phyloP scores from a whole-genome alignment of 2,113 vertebrate genomes.

The Ophiodon elongatus region DNA sequence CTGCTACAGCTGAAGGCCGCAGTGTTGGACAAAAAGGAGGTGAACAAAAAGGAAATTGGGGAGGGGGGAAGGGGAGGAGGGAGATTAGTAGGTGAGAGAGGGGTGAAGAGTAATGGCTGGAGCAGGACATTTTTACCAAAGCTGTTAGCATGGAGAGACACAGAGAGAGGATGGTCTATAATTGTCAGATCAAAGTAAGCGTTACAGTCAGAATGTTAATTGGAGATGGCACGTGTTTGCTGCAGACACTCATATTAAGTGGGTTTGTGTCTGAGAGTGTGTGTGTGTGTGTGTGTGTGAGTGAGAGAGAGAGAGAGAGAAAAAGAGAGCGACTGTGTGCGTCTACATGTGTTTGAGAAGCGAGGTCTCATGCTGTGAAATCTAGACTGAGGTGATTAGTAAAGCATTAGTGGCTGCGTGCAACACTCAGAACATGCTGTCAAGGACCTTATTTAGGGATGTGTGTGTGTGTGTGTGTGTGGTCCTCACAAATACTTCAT shows the following conservation, averaged over 20 bases:
- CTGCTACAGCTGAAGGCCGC: not conserved
- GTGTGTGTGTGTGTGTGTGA: conserved; percentile 1
- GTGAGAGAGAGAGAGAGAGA: not conserved
- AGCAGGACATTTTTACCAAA: not conserved
- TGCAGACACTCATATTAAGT: conserved; percentile 2
- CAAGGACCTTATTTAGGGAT: conserved; percentile 51
- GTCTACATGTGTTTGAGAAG: conserved; percentile 44
- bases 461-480: conserved; percentile 13
- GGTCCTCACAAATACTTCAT: not conserved
- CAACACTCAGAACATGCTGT: conserved; percentile 71
- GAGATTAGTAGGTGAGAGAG: not conserved
- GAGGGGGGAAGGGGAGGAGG: not conserved
- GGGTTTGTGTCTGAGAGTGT: not conserved
- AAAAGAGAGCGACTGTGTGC: conserved; percentile 16
- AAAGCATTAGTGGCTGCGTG: conserved; percentile 78
- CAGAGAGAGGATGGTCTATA: not conserved
- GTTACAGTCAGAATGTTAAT: conserved; percentile 70
- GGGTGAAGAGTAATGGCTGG: not conserved
- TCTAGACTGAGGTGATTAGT: conserved; percentile 82
- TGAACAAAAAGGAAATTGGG: not conserved
- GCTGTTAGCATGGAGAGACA: not conserved
- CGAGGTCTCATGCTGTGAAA: conserved; percentile 78
- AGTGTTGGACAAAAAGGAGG: conserved; percentile 12
- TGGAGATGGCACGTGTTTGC: conserved; percentile 54
- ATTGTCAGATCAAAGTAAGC: conserved; percentile 20